Conservation (phyloP, 2,113 vertebrate genomes). For the Fulica atra region DNA sequence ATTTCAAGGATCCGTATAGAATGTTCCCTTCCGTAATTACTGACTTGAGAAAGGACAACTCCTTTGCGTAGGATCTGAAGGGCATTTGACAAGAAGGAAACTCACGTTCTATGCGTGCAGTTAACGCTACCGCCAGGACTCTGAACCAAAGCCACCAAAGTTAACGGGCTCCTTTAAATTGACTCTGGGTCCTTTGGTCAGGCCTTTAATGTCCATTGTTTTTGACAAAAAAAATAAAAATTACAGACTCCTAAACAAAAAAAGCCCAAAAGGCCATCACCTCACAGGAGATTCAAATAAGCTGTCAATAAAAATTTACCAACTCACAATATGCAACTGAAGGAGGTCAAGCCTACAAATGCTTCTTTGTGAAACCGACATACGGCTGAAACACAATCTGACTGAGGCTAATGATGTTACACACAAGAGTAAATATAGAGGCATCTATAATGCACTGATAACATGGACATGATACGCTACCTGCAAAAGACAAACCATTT, state of each 20-base stretch:
- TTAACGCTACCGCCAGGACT: not conserved
- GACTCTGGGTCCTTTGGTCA: not conserved
- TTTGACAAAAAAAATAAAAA: not conserved
- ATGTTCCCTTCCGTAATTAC: not conserved
- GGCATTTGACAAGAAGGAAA: constrained; percentile 30
- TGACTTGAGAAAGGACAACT: not conserved
- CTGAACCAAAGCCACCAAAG: not conserved
- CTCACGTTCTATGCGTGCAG: not conserved
- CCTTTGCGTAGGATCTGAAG: constrained; percentile 16
- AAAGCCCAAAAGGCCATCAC: not conserved
- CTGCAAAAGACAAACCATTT: not conserved
- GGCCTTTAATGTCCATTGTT: not conserved
- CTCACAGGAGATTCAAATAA: not conserved
- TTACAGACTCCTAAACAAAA: not conserved
- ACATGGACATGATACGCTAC: not conserved
- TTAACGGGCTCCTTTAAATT: not conserved
- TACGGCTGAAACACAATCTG: not conserved
- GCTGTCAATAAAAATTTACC: not conserved
- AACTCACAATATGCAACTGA: not conserved
- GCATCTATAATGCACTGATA: not conserved
- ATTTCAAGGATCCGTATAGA: constrained; percentile 14
- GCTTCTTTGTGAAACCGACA: not conserved
- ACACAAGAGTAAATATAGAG: not conserved
- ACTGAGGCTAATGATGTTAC: not conserved
- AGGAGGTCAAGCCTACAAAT: not conserved